These are phyloP conservation scores for Chromoteleia sp. DNA, from an alignment of 2,888 invertebrate species.

Conservation along the genomic window DNA sequence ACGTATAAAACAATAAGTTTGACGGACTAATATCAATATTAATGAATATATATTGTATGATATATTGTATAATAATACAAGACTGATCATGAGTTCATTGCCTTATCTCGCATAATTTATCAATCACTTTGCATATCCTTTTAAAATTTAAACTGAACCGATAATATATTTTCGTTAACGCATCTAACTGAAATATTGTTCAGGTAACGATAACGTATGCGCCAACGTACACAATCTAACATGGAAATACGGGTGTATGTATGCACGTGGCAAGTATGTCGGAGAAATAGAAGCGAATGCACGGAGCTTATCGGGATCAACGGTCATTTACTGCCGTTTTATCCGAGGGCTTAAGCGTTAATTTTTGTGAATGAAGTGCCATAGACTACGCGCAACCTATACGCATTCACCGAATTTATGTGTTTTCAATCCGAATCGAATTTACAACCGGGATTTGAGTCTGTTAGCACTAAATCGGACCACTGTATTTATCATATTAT, in stretches of 20 bases:
- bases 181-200: slow-evolving; percentile 80
- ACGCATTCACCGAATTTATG: slow-evolving; percentile 78
- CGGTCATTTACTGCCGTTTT: slow-evolving; percentile 73
- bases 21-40: too few relatives aligned
- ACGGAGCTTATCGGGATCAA: slow-evolving; percentile 72
- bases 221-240: slow-evolving; percentile 66
- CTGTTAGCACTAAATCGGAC: slow-evolving; percentile 56
- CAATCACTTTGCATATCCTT: slow-evolving; percentile 55
- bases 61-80: too few relatives aligned
- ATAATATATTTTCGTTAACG: slow-evolving; percentile 74
- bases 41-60: too few relatives aligned
- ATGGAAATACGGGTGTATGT: slow-evolving; percentile 69
- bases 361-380: slow-evolving; percentile 80
- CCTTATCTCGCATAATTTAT: slow-evolving; percentile 31
- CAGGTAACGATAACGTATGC: slow-evolving; percentile 79
- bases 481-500: slow-evolving; percentile 55
- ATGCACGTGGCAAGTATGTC: slow-evolving; percentile 69
- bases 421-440: slow-evolving; percentile 73
- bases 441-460: slow-evolving; percentile 72
- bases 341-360: slow-evolving; percentile 77
- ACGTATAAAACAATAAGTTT: too few relatives aligned
- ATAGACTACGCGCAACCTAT: slow-evolving; percentile 67
- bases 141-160: slow-evolving; percentile 59
- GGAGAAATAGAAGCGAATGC: slow-evolving; percentile 70
- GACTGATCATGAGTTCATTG: too few relatives aligned